phyloP scores from a whole-genome alignment of 2,113 vertebrate genomes.

The Mormyrus lacerda region DNA sequence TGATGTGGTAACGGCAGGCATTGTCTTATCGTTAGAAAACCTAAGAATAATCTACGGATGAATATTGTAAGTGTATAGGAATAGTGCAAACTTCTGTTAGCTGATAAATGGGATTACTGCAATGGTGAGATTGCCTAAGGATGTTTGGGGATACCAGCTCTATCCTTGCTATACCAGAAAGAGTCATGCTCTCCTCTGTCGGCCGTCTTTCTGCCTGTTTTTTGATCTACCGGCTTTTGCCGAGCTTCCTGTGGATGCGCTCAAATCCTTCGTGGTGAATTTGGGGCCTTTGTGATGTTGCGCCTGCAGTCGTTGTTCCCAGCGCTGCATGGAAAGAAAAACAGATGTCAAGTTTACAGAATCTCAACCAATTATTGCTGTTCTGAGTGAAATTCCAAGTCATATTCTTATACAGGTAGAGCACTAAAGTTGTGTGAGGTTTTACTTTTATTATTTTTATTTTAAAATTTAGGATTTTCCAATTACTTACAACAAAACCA shows the following conservation, averaged over 20 bases:
- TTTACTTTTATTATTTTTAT: neutral
- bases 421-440: neutral
- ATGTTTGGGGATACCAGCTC: neutral
- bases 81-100: slow-evolving; percentile 15
- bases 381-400: neutral
- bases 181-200: neutral
- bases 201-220: slow-evolving; percentile 8
- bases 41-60: neutral
- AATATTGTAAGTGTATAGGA: neutral
- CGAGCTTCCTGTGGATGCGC: neutral
- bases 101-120: neutral
- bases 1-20: neutral
- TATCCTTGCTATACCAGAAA: neutral
- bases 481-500: neutral
- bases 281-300: slow-evolving; percentile 4
- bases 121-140: neutral
- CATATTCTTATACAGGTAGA: neutral
- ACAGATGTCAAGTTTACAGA: neutral
- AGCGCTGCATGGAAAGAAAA: neutral
- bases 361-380: neutral
- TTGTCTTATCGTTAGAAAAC: neutral
- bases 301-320: slow-evolving; percentile 20
- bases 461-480: neutral
- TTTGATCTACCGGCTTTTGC: slow-evolving; percentile 3
- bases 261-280: neutral